Evolutionary conservation across 2,797 vertebrate genomes (phyloP).

Genomic region (Sebastes oblongus): DNA sequence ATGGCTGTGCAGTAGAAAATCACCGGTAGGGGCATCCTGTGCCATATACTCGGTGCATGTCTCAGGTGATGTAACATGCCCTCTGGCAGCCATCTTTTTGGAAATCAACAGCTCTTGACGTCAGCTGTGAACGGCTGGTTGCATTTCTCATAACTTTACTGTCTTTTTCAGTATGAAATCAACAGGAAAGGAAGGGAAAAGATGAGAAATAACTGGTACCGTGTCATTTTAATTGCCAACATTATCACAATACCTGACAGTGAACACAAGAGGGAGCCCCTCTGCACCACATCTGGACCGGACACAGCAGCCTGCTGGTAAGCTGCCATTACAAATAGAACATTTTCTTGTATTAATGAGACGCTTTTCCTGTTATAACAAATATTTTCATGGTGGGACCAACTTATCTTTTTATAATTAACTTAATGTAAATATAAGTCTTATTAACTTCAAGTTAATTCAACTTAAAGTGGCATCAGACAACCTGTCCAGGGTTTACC

Average conservation of each 20-base stretch:
- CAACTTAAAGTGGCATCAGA: background rate
- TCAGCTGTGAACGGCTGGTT: background rate
- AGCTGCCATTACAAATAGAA: background rate
- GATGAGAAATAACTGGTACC: background rate
- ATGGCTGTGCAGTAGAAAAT: slow-evolving; percentile 14
- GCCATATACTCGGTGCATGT: background rate
- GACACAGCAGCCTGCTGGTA: background rate
- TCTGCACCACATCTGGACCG: background rate
- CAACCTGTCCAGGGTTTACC: too few species aligned
- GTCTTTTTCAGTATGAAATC: background rate
- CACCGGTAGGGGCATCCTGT: background rate
- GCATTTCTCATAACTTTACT: background rate
- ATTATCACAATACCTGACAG: background rate
- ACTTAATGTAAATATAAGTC: background rate
- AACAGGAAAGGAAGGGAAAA: background rate
- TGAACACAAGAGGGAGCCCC: background rate
- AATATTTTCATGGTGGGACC: background rate
- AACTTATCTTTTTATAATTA: background rate
- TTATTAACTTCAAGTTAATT: background rate
- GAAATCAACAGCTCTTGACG: background rate
- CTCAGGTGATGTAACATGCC: slow-evolving; percentile 10
- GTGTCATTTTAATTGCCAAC: background rate
- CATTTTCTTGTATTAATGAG: background rate
- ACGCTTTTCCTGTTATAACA: background rate
- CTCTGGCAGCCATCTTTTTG: slow-evolving; percentile 16